Percentiles rank a stretch among this genome's conserved stretches.
phyloP scores from a whole-genome alignment of 2,113 vertebrate species.

The Festucalex cinctus region DNA sequence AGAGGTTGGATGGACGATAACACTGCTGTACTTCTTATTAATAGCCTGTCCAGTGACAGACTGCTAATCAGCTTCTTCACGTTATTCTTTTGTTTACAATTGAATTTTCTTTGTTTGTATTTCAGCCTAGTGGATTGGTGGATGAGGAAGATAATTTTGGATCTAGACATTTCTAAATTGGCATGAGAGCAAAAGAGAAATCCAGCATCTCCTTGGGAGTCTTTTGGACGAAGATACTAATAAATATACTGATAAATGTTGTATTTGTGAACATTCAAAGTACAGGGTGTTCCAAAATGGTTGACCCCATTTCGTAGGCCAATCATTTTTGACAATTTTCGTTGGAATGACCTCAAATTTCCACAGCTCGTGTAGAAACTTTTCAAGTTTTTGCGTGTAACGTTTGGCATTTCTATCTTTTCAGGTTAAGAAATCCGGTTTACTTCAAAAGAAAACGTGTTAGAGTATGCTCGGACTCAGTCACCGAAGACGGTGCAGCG shows the following conservation, averaged over 20 bases:
- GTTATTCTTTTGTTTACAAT: not conserved
- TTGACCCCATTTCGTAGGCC: too few relatives aligned
- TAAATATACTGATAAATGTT: not conserved
- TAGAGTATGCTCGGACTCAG: too few relatives aligned
- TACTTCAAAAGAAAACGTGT: too few relatives aligned
- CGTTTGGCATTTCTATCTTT: too few relatives aligned
- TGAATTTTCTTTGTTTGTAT: not conserved
- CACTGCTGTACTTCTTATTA: not conserved
- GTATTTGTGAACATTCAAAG: not conserved
- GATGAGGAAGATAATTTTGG: not conserved
- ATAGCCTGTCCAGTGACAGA: not conserved
- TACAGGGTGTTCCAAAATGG: too few relatives aligned
- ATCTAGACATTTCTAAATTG: not conserved
- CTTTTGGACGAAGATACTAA: not conserved
- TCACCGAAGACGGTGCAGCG: too few relatives aligned
- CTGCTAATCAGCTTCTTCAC: constrained; percentile 1
- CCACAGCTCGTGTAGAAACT: too few relatives aligned
- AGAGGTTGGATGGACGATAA: not conserved
- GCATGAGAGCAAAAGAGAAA: not conserved
- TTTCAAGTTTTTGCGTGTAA: too few relatives aligned
- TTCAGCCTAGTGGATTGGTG: not conserved
- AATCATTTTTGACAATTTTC: too few relatives aligned
- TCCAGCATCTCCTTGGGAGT: not conserved
- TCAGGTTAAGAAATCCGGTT: too few relatives aligned
- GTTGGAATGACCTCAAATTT: too few relatives aligned